Base-by-base conservation (phyloP, 1,140 invertebrate species). In the Musca domestica region DNA sequence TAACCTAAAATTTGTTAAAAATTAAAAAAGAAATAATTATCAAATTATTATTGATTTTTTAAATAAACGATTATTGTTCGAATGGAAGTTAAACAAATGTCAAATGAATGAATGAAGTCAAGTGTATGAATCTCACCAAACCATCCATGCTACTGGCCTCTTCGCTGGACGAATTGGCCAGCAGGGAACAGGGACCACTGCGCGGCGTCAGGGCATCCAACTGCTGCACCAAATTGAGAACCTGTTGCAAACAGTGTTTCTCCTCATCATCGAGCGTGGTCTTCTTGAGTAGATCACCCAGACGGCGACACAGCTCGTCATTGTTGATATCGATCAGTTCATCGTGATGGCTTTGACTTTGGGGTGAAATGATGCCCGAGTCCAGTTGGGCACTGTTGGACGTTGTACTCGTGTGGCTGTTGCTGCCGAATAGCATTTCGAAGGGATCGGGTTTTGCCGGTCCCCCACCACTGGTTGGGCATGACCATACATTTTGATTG, bases 221-320 rank as follows among this genome's bases (percentile, higher is more conserved):
- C 72, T 85, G 86, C 69, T 86, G 85, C 61, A 87, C 77, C 72
- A 86, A 78, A 78, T 84, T 83, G 41, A 87, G 71, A 69, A 87
- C 77, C 71, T 87, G 85, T 71, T 86, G 85, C 73, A 87, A 77
- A 66, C 86, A 87, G 27, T 80, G 80, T 72, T 83, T 86, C 67
- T 87, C 85, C 67, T 86, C 84, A 41, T 83, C 83, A 66, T 79
- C 76, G 23, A 77, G 56, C 3, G 61, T 69, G 10, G 52, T 41
- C 46, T 74, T 73, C 25, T 73, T 70, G 20, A 78, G 54, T 48
- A 81, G 69, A 58, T 70, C 70, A 41, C 72, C 69, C 52, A 81
- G 63, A 2, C 74, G 74, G 20, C 72, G 70, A 47, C 78, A 76
- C 34, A 81, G 69, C 23, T 76, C 76, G 61, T 78, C 78, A 67